Evolutionary conservation across 2,797 vertebrate genomes (phyloP), one percentile per base, ranked within the genome.

Genomic region (Characodon lateralis): DNA sequence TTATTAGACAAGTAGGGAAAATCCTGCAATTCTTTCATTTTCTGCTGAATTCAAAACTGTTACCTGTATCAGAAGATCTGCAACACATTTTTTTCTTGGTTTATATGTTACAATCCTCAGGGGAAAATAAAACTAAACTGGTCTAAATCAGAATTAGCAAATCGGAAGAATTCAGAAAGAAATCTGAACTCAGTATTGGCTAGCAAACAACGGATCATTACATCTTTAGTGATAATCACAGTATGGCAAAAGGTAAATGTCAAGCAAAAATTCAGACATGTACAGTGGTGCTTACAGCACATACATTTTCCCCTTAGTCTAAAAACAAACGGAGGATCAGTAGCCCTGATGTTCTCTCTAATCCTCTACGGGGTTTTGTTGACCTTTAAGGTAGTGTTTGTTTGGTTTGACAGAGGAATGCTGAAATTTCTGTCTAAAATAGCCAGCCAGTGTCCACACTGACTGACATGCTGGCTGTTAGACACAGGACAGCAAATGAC

Each of bases 371-470:
- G 53, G 43, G 80, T 83, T 77, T 79, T 87, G 89, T 83, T 90
- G 88, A 90, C 87, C 85, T 91, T 90, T 84, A 85, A 87, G 88
- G 89, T 81, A 73, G 68, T 61, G 82, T 88, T 90, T 90, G 90
- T 88, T 91, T 92, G 85, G 74, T 83, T 80, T 87, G 87, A 91
- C 88, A 85, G 78, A 76, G 80, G 86, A 88, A 87, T 91, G 88
- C 80, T 84, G 75, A 80, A 92, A 93, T 90, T 83, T 89, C 77
- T 63, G 84, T 91, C 86, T 79, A 89, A 92, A 95, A 94, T 93
- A 93, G 89, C 87, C 81, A 56, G 89, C 88, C 85, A 81, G 80
- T 84, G 90, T 92, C 84, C 85, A 87, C 80, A 78, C 59, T 80
- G 79, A 83, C 89, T 83, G 86, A 83, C 83, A 81, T 68, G 9